Conservation (phyloP, 2,888 invertebrate species). For the Podabrus alpinus region DNA sequence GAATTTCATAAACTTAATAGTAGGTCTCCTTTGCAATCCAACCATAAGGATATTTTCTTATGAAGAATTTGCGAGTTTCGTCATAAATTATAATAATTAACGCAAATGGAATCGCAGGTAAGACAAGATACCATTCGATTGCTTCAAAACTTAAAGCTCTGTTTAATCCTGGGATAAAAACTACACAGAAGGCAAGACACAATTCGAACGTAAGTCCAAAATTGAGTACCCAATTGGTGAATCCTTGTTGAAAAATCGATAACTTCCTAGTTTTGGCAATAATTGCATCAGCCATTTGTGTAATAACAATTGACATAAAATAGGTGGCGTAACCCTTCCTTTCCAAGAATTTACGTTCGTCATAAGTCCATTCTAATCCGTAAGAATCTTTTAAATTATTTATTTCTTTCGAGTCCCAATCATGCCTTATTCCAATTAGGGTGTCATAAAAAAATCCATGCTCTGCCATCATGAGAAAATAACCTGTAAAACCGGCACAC, state of each 20-base stretch:
- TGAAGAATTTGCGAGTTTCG: slow-evolving; percentile 71
- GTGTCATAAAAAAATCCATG: slow-evolving; percentile 74
- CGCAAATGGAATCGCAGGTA: slow-evolving; percentile 74
- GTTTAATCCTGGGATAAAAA: slow-evolving; percentile 69
- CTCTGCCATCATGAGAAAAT: slow-evolving; percentile 78
- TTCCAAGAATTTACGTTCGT: slow-evolving; percentile 70
- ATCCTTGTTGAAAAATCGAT: slow-evolving; percentile 75
- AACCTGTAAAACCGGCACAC: slow-evolving; percentile 77
- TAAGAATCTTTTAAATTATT: slow-evolving; percentile 71
- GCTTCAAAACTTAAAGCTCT: slow-evolving; percentile 69
- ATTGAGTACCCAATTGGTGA: slow-evolving; percentile 69
- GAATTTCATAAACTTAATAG: too few relatives aligned
- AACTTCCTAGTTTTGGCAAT: slow-evolving; percentile 78
- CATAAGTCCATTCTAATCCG: slow-evolving; percentile 75
- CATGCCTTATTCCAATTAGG: slow-evolving; percentile 59
- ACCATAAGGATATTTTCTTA: slow-evolving; percentile 68
- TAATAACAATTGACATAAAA: slow-evolving; percentile 77
- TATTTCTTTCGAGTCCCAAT: slow-evolving; percentile 72
- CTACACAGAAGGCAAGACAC: slow-evolving; percentile 63
- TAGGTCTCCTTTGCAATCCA: slow-evolving; percentile 79
- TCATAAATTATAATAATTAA: slow-evolving; percentile 75
- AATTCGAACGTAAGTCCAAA: slow-evolving; percentile 64
- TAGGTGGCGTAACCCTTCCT: slow-evolving; percentile 79
- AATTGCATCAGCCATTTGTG: slow-evolving; percentile 77
- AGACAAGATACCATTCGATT: slow-evolving; percentile 67